Percentiles rank a stretch among this genome's conserved stretches.
phyloP scores from a whole-genome alignment of 2,888 invertebrate species.

The Polydrusus cervinus region DNA sequence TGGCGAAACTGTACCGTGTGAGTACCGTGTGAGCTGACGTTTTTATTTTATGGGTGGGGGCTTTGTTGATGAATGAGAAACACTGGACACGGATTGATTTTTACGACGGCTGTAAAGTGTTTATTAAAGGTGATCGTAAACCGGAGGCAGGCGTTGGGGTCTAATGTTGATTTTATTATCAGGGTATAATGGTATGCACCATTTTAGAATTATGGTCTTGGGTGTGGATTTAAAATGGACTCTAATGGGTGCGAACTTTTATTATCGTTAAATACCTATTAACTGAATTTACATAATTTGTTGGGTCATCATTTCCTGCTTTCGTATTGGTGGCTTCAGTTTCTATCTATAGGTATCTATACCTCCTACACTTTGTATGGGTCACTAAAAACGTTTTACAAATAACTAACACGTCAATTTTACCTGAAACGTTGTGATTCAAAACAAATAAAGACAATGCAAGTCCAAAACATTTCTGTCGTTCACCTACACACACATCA shows the following conservation, averaged over 20 bases:
- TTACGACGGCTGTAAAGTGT: conserved; percentile 50
- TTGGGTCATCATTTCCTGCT: neutral
- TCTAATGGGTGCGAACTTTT: neutral
- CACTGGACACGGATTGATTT: conserved; percentile 46
- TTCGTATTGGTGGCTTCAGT: neutral
- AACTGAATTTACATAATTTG: neutral
- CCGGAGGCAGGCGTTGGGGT: conserved; percentile 39
- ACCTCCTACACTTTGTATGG: too few relatives aligned
- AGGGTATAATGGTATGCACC: conserved; percentile 41
- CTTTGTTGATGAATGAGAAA: conserved; percentile 44
- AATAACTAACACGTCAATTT: too few relatives aligned
- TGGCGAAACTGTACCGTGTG: conserved; percentile 29
- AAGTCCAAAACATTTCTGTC: too few relatives aligned
- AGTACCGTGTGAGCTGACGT: conserved; percentile 31
- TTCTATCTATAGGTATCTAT: too few relatives aligned
- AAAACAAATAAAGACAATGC: too few relatives aligned
- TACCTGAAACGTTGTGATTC: too few relatives aligned
- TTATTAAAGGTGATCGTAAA: conserved; percentile 51
- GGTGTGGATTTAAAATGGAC: conserved; percentile 28
- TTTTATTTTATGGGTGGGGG: conserved; percentile 31
- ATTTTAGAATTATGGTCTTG: conserved; percentile 37
- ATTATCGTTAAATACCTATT: neutral
- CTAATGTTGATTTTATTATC: conserved; percentile 46
- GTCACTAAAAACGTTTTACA: too few relatives aligned
- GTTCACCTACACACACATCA: too few relatives aligned